Percentiles rank a stretch among this genome's conserved stretches.
Conservation (phyloP, 2,113 vertebrate species). For the Sylvietta virens region DNA sequence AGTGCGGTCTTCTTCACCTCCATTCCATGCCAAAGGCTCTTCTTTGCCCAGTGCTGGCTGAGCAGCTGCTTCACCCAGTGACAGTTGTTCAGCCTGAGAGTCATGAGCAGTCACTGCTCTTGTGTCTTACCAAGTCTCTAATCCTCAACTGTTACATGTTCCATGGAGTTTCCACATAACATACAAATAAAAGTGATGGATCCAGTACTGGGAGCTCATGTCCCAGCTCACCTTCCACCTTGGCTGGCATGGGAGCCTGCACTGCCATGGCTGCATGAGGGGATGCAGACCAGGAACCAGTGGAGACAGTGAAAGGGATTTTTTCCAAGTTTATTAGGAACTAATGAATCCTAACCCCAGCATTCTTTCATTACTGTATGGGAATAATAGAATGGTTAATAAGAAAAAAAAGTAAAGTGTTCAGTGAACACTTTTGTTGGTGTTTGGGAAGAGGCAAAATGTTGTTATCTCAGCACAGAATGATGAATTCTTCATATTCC, state of each 20-base stretch:
- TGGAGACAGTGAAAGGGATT: background rate
- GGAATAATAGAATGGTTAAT: background rate
- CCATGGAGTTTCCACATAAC: rapidly evolving
- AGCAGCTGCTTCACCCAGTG: background rate
- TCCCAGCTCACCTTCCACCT: background rate
- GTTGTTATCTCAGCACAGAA: background rate
- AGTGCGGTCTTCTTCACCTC: background rate
- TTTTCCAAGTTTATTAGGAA: background rate
- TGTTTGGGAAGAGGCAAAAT: background rate
- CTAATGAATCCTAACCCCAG: background rate
- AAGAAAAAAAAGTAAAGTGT: background rate
- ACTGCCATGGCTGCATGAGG: background rate
- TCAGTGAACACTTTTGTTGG: background rate
- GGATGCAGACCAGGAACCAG: background rate
- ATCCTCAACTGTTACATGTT: background rate
- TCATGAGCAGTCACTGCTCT: background rate
- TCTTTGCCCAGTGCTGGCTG: background rate
- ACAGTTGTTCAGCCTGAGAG: background rate
- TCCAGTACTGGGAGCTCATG: background rate
- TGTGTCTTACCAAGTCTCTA: background rate
- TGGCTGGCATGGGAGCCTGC: background rate
- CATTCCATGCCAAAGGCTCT: rapidly evolving
- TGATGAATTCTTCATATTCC: slow-evolving; percentile 35
- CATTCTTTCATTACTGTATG: background rate
- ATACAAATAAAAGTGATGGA: background rate